phyloP scores from a whole-genome alignment of 2,888 invertebrate species.

The Polydrusus cervinus region DNA sequence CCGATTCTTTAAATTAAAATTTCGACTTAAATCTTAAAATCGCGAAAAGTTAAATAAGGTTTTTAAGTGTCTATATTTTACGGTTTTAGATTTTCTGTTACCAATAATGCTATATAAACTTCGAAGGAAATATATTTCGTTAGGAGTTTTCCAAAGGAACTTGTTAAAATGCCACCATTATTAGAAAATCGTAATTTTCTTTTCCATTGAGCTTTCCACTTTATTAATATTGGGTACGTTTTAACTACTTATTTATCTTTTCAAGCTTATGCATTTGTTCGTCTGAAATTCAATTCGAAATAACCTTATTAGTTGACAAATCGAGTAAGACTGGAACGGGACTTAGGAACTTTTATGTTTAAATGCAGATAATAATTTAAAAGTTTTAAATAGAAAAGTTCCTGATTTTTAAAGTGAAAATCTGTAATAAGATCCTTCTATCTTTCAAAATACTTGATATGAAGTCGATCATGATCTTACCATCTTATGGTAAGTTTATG shows the following conservation, averaged over 20 bases:
- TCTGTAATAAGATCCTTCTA: no score
- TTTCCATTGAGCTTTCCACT: conserved; percentile 46
- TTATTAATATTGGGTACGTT: conserved; percentile 47
- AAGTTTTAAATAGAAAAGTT: no score
- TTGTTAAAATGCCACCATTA: conserved; percentile 53
- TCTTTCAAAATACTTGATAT: no score
- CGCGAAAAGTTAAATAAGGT: conserved; percentile 9
- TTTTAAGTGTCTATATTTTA: conserved; percentile 21
- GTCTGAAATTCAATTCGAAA: conserved; percentile 10
- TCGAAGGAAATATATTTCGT: conserved; percentile 48
- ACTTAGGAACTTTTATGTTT: no score
- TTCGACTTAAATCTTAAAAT: background rate
- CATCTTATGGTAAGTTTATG: no score
- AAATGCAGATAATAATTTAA: no score
- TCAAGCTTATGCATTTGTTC: conserved; percentile 37
- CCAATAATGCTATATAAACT: conserved; percentile 48
- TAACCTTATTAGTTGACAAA: no score
- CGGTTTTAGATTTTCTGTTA: conserved; percentile 50
- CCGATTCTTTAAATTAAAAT: conserved; percentile 1
- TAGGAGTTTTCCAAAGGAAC: conserved; percentile 42
- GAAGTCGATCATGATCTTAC: no score
- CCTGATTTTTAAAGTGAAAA: no score
- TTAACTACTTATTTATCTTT: conserved; percentile 53
- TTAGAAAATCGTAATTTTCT: conserved; percentile 52
- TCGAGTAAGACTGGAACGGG: no score